Conservation (phyloP, 1,140 invertebrate genomes). For the Brachionus koreanus region DNA sequence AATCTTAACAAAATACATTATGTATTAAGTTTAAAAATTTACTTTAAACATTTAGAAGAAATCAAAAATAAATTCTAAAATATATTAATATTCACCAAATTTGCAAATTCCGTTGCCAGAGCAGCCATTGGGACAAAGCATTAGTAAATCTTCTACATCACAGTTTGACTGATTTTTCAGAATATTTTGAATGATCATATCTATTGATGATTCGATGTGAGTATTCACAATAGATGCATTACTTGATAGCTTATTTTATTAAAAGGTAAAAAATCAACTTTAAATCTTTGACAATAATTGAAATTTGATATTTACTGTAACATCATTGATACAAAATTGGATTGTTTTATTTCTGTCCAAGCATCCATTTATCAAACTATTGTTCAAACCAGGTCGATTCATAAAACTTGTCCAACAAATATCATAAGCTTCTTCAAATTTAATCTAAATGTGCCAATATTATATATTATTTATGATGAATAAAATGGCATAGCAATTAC, state of each 20-base stretch:
- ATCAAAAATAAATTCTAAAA: not conserved
- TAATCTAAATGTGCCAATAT: not conserved
- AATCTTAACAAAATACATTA: too few species aligned
- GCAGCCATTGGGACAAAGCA: slow-evolving; percentile 1
- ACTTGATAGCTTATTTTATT: not conserved
- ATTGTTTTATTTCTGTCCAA: not conserved
- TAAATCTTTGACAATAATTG: not conserved
- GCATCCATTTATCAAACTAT: not conserved
- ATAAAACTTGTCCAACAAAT: not conserved
- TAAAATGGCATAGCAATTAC: not conserved
- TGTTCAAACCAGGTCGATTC: not conserved
- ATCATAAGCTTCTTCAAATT: not conserved
- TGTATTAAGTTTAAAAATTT: not conserved
- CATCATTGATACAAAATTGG: not conserved
- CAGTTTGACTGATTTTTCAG: not conserved
- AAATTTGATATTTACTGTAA: not conserved
- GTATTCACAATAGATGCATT: not conserved
- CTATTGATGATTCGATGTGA: slow-evolving; percentile 16
- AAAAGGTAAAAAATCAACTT: not conserved
- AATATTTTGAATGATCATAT: not conserved
- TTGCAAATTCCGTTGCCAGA: not conserved
- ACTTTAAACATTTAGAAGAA: not conserved
- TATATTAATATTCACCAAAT: not conserved
- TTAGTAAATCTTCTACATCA: not conserved
- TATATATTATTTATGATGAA: not conserved